Conservation (phyloP, 2,113 vertebrate genomes). For the Vombatus ursinus region DNA sequence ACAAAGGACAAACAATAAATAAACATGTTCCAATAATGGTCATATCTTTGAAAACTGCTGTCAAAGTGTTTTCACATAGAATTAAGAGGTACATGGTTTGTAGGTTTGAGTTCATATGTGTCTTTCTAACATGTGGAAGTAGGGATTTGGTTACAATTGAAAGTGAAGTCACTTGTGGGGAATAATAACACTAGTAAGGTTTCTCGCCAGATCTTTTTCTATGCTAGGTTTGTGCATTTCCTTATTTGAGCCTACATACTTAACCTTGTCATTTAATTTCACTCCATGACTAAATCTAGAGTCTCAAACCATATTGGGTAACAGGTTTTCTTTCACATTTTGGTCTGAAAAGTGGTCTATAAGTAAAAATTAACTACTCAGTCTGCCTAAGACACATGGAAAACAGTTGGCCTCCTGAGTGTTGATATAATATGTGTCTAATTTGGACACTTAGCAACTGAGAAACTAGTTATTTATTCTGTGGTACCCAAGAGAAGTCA, state of each 20-base stretch:
- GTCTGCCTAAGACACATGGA: neutral
- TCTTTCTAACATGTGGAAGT: neutral
- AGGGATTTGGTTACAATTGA: neutral
- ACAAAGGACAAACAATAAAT: no score
- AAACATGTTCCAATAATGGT: neutral
- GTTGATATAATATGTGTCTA: neutral
- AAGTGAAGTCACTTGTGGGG: neutral
- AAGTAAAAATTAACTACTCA: neutral
- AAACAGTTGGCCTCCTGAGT: neutral
- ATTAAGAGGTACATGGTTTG: neutral
- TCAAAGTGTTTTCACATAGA: neutral
- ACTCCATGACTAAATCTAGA: constrained; percentile 13
- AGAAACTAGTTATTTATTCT: neutral
- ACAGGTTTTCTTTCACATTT: constrained; percentile 5
- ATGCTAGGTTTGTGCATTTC: neutral
- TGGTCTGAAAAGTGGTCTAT: neutral
- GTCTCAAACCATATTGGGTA: neutral
- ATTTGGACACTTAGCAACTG: neutral
- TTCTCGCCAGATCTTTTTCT: neutral
- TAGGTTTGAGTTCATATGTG: neutral
- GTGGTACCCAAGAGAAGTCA: neutral
- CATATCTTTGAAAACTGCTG: neutral
- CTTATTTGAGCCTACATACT: neutral
- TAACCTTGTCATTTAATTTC: constrained; percentile 1
- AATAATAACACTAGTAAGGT: neutral